Evolutionary conservation across 1,140 invertebrate genomes (phyloP).

Genomic region (Conus ventricosus): DNA sequence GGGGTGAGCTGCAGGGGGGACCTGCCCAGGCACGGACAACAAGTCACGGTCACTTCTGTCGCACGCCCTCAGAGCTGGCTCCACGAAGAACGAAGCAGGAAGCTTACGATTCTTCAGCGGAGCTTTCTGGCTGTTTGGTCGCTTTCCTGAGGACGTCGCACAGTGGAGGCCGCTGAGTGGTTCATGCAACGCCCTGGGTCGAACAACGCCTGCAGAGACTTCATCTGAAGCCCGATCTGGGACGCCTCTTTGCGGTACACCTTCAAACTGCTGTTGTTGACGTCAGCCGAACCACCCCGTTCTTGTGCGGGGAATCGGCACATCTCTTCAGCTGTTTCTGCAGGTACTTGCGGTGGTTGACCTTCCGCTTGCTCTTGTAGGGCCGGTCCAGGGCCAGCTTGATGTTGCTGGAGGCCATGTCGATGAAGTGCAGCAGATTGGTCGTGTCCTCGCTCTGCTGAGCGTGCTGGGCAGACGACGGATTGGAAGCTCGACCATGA

Average conservation of each 20-base stretch:
- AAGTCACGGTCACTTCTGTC: not conserved
- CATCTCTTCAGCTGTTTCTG: constrained; percentile 71
- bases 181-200: constrained; percentile 65
- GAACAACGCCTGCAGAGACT: constrained; percentile 69
- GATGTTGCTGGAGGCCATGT: constrained; percentile 67
- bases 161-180: not conserved
- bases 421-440: constrained; percentile 65
- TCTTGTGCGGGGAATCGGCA: constrained; percentile 39
- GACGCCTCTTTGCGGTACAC: constrained; percentile 55
- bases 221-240: constrained; percentile 65
- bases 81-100: constrained; percentile 68
- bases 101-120: constrained; percentile 64
- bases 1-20: not conserved
- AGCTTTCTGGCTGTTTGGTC: constrained; percentile 44
- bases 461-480: not conserved
- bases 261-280: constrained; percentile 19
- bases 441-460: constrained; percentile 50
- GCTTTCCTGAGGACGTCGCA: not conserved
- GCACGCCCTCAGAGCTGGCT: constrained; percentile 49
- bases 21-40: not conserved
- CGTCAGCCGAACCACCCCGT: not conserved
- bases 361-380: constrained; percentile 64
- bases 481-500: not conserved
- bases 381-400: constrained; percentile 66
- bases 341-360: constrained; percentile 71